Evolutionary conservation across 2,797 vertebrate species (phyloP).

Genomic region (Malacoraja senta): DNA sequence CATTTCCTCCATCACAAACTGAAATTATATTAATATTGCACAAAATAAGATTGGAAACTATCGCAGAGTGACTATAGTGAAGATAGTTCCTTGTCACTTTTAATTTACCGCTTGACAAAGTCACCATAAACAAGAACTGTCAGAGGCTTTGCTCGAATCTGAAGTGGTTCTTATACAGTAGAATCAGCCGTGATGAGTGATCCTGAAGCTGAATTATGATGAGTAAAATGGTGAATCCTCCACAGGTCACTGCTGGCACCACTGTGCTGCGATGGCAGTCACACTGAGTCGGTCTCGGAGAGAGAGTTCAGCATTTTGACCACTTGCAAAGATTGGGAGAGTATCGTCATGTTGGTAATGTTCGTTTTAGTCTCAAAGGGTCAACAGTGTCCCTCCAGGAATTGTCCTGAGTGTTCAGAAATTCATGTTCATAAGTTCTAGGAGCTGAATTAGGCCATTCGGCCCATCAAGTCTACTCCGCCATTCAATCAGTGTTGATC

Average conservation of each 20-base stretch:
- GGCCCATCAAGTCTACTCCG: no score
- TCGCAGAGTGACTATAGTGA: not conserved
- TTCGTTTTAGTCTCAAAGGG: not conserved
- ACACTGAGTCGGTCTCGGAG: not conserved
- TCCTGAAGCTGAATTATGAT: not conserved
- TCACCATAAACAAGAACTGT: not conserved
- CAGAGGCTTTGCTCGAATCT: not conserved
- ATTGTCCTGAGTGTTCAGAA: no score
- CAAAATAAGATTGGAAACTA: not conserved
- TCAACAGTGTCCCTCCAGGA: not conserved
- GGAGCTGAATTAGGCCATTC: no score
- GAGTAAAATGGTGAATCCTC: not conserved
- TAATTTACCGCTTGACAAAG: constrained; percentile 4
- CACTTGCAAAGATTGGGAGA: not conserved
- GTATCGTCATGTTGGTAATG: not conserved
- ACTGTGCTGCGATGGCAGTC: not conserved
- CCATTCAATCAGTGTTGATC: no score
- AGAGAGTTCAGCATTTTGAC: not conserved
- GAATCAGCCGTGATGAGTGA: not conserved
- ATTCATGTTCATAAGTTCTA: no score
- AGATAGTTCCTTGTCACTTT: constrained; percentile 26
- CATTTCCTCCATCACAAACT: not conserved
- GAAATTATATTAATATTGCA: not conserved
- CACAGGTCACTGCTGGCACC: not conserved
- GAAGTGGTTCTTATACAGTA: not conserved